Evolutionary conservation across 2,888 invertebrate genomes (phyloP), one percentile per base, ranked within the genome.

Genomic region (Gryllus longicercus): DNA sequence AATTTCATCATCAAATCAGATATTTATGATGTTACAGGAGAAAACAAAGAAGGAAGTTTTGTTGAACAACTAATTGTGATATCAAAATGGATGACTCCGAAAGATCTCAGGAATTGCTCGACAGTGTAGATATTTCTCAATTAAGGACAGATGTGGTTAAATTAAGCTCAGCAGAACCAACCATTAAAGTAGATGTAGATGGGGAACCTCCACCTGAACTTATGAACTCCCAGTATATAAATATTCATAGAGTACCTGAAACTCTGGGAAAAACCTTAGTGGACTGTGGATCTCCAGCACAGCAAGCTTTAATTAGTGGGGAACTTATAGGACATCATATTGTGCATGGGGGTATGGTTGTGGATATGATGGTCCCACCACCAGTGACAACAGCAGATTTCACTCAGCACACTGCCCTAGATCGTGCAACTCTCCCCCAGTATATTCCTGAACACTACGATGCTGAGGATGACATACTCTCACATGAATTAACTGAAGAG

Each of bases 401-500:
- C 63, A 51, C 80, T 21, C 81, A 82, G 21, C 81, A 81, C 21
- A 74, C 81, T 50, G 74, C 81, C 50, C 81, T 80, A 21, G 38
- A 38, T 38, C 38, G 38, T 38, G 38, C 38, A 5, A 38, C 38
- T 38, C 38, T 38, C 38, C 38, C 38, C 38, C 81, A 81, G 51
- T 82, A 82, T 51, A 81, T 82, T 18, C 78, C 82, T 38, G 82
- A 82, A 38, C 80, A 81, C 16, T 82, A 82, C 75, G 82, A 82
- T 76, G 80, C 81, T 51, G 84, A 84, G 21, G 84, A 84, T 79
- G 84, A 85, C 81, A 80, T 85, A 63, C 80, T 86, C 79, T 80
- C 85, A 38, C 83, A 84, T 82, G 88, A 89, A 83, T 85, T 90
- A 79, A 89, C 89, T 14, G 90, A 91, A 85, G 91, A 91, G 84